Evolutionary conservation across 2,888 invertebrate genomes (phyloP).

Genomic region (Ceraclea dissimilis): DNA sequence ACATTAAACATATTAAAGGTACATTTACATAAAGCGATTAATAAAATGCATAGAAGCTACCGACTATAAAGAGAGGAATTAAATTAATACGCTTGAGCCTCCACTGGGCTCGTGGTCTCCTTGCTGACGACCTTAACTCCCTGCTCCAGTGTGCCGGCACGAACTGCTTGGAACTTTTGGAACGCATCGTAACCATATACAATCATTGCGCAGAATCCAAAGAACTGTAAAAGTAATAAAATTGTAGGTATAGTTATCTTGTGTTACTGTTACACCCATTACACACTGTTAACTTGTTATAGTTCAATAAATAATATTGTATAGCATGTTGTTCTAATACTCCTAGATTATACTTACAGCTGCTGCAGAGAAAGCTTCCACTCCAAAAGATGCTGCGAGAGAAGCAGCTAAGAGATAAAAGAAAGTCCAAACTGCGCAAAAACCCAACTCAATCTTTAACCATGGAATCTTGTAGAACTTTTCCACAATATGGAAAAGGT

Average conservation of each 20-base stretch:
- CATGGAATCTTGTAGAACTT: slow-evolving; percentile 80
- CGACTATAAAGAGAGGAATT: background rate
- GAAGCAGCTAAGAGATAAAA: slow-evolving; percentile 70
- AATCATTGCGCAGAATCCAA: slow-evolving; percentile 75
- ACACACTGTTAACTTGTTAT: too few relatives aligned
- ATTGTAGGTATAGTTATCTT: too few relatives aligned
- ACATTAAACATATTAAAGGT: too few relatives aligned
- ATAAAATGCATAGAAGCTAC: too few relatives aligned
- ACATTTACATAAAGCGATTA: too few relatives aligned
- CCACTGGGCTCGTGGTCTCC: slow-evolving; percentile 52
- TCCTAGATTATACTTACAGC: slow-evolving; percentile 72
- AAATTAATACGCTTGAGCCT: slow-evolving; percentile 33
- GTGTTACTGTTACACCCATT: background rate
- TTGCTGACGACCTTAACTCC: slow-evolving; percentile 59
- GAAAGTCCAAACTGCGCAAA: slow-evolving; percentile 64
- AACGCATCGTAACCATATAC: slow-evolving; percentile 74
- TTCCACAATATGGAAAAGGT: slow-evolving; percentile 80
- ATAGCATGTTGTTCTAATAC: too few relatives aligned
- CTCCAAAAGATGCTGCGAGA: slow-evolving; percentile 54
- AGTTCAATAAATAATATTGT: too few relatives aligned
- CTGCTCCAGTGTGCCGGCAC: slow-evolving; percentile 64
- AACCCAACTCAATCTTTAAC: slow-evolving; percentile 74
- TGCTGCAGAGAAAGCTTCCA: slow-evolving; percentile 58
- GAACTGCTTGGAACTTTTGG: slow-evolving; percentile 63
- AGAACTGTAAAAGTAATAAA: slow-evolving; percentile 55